These are phyloP conservation scores for Dendrolimus houi DNA, from an alignment of 2,888 invertebrate genomes.

Conservation along the genomic window DNA sequence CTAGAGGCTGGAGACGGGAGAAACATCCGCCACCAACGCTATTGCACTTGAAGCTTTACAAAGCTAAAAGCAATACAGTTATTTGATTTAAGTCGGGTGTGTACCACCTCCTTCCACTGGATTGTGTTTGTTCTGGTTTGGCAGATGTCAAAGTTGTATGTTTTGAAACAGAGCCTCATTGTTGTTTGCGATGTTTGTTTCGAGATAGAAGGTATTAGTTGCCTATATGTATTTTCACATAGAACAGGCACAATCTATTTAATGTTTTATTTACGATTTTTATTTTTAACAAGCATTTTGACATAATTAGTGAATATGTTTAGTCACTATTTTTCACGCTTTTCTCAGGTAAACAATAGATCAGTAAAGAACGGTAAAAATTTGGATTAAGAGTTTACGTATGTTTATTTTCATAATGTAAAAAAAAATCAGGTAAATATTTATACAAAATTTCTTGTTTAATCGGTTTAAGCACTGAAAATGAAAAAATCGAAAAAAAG, in stretches of 20 bases:
- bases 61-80: conserved; percentile 76
- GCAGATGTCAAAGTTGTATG: conserved; percentile 75
- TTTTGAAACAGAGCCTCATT: conserved; percentile 64
- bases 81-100: conserved; percentile 75
- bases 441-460: too few species aligned
- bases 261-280: conserved; percentile 3
- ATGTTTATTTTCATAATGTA: too few species aligned
- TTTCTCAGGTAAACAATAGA: too few species aligned
- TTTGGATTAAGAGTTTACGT: too few species aligned
- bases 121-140: conserved; percentile 74
- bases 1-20: conserved; percentile 64
- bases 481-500: too few species aligned
- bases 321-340: too few species aligned
- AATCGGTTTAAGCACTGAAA: too few species aligned
- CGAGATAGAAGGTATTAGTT: conserved; percentile 50
- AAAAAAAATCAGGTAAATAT: too few species aligned
- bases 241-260: conserved; percentile 8
- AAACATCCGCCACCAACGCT: conserved; percentile 69
- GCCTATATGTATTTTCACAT: conserved; percentile 22
- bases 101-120: conserved; percentile 66
- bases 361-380: too few species aligned
- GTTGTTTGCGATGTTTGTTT: conserved; percentile 63
- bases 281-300: too few species aligned
- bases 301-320: too few species aligned
- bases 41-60: conserved; percentile 75